Evolutionary conservation across 2,888 invertebrate genomes (phyloP), one percentile per base, ranked within the genome.

Genomic region (Gymnocheta viridis): DNA sequence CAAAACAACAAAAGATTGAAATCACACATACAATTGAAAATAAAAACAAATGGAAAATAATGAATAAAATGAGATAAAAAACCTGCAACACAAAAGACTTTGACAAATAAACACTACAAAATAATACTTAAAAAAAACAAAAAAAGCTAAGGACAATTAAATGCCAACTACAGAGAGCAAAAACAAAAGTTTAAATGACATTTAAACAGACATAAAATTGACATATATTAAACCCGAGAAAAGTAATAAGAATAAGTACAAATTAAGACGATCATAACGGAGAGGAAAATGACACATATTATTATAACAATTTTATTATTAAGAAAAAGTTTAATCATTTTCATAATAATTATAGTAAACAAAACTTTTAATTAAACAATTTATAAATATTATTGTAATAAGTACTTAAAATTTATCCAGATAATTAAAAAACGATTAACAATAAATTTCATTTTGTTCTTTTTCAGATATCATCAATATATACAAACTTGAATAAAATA

Each of bases 91-190:
- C 24, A 72, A 67, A 78, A 47, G 51, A 73, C 78, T 78, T 78
- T 78, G 67, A 82, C 82, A 82, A 78, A 78, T 73, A 82, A 78
- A 82, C 78, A 82, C 78, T 56, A 73, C 54, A 78, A 73, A 67
- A 78, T 73, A 78, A 78, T 78, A 54, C 60, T 51, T 44, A 32
- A 12, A 32, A 60, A 60, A 58, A 2, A 49, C n/a, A 49, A 14
- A 10, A 56, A 14, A 32, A 62, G 58, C 35, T 38, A 38, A 47
- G 12, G 54, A 49, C 56, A 67, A 56, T 14, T 56, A 67, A 72
- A 35, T n/a, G 47, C 32, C 35, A 49, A 49, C 35, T 19, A 72
- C 47, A 73, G 60, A 66, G 14, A 80, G 19, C 41, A 80, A 38
- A 19, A 72, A 27, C 44, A 64, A 54, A 60, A 60, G n/a, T 58